Conservation (phyloP, 2,888 invertebrate species). For the Coelinius sp. region DNA sequence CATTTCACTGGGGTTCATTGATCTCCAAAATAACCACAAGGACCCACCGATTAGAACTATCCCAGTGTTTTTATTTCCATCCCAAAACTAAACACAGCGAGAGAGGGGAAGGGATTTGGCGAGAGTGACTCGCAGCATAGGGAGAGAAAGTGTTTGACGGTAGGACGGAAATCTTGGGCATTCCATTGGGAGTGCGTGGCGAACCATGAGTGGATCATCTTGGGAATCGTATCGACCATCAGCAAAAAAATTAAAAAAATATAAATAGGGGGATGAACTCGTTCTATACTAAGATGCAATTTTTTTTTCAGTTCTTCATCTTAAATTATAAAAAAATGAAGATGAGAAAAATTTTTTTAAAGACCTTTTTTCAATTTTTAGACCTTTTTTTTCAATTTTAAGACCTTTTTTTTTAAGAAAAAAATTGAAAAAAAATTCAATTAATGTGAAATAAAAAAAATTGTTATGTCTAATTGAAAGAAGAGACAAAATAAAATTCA, state of each 20-base stretch:
- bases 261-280: slow-evolving; percentile 39
- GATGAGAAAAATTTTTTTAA: no score
- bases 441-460: background rate
- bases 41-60: background rate
- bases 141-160: slow-evolving; percentile 10
- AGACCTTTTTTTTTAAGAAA: no score
- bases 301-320: background rate
- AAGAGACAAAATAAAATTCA: background rate
- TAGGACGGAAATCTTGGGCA: slow-evolving; percentile 42
- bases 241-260: slow-evolving; percentile 2
- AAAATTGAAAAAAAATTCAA: no score
- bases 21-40: slow-evolving; percentile 15
- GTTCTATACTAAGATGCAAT: slow-evolving; percentile 30
- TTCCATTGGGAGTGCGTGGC: slow-evolving; percentile 45
- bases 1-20: slow-evolving; percentile 9
- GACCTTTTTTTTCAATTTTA: no score
- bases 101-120: slow-evolving; percentile 5
- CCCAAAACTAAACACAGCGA: background rate
- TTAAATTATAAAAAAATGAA: no score
- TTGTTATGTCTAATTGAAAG: background rate
- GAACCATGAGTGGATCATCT: slow-evolving; percentile 41
- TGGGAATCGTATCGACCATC: slow-evolving; percentile 5
- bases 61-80: slow-evolving; percentile 11
- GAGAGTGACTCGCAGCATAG: background rate
- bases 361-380: no score